These are phyloP conservation scores for Tetranychus cinnabarinus DNA, from an alignment of 1,140 invertebrate genomes.

Conservation along the genomic window DNA sequence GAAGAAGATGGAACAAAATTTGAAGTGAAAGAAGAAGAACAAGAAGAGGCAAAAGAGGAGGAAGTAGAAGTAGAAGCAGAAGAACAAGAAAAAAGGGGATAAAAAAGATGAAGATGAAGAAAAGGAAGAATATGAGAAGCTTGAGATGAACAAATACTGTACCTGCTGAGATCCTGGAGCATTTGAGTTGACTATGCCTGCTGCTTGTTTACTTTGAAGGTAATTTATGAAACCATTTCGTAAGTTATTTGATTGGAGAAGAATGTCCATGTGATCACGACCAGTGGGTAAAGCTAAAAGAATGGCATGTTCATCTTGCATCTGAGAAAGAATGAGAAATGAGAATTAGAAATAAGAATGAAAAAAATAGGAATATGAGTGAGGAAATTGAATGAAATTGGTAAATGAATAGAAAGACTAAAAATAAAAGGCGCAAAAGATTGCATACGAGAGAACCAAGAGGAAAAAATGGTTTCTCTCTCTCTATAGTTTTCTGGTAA, in stretches of 20 bases:
- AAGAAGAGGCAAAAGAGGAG: too few relatives aligned
- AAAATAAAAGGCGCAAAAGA: too few relatives aligned
- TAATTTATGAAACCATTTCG: constrained; percentile 84
- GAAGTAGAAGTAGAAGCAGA: background rate
- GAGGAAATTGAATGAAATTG: background rate
- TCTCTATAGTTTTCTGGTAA: background rate
- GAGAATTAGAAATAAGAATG: constrained; percentile 5
- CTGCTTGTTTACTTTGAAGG: constrained; percentile 80
- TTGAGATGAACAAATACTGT: constrained; percentile 12
- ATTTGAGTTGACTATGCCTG: constrained; percentile 86
- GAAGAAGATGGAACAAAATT: too few relatives aligned
- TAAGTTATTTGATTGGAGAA: constrained; percentile 72
- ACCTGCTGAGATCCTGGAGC: constrained; percentile 58
- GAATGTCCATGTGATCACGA: constrained; percentile 66
- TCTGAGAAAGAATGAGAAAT: constrained; percentile 28
- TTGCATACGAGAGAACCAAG: too few relatives aligned
- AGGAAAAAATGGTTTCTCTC: background rate
- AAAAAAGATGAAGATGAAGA: background rate
- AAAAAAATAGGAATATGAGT: background rate
- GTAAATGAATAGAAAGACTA: background rate
- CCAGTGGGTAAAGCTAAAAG: constrained; percentile 82
- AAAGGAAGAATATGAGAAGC: background rate
- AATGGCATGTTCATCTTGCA: constrained; percentile 84
- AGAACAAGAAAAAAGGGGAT: background rate
- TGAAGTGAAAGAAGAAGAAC: too few relatives aligned